Conservation (phyloP, 1,140 invertebrate genomes). For the Zaprionus tsacasi region DNA sequence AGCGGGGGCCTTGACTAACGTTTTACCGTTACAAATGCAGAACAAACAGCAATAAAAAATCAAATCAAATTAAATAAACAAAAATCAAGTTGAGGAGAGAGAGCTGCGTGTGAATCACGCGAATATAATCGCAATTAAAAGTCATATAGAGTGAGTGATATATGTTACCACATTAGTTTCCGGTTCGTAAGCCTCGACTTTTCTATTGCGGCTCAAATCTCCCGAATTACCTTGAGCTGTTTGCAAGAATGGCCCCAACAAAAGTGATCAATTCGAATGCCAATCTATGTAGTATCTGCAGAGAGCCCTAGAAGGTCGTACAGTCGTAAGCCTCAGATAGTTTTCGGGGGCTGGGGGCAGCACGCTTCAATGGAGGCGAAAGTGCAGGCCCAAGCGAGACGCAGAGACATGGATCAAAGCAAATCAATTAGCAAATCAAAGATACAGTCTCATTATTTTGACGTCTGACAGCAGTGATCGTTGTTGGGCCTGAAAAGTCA, state of each 20-base stretch:
- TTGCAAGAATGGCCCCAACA: constrained; percentile 28
- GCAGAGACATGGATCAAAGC: constrained; percentile 31
- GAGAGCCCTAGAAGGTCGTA: constrained; percentile 29
- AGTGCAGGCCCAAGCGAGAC: constrained; percentile 30
- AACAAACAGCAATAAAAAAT: constrained; percentile 11
- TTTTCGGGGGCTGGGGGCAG: background rate
- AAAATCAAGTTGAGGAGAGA: background rate
- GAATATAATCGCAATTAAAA: constrained; percentile 2
- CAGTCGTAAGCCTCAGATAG: background rate
- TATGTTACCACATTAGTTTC: constrained; percentile 2
- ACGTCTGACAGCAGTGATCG: background rate
- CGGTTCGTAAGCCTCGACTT: background rate
- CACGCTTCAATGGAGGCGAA: constrained; percentile 26
- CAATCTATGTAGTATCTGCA: constrained; percentile 23
- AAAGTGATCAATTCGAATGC: constrained; percentile 36
- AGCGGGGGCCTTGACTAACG: background rate
- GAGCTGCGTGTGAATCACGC: background rate
- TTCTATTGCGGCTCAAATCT: constrained; percentile 12
- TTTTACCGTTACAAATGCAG: constrained; percentile 9
- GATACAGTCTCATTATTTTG: constrained; percentile 27
- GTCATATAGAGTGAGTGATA: constrained; percentile 1
- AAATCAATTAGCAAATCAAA: constrained; percentile 65
- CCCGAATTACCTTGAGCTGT: constrained; percentile 36
- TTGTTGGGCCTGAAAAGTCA: background rate
- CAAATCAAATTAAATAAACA: background rate